Base-by-base conservation (phyloP, 2,888 invertebrate species). In the Lepetodrilus schrolli region DNA sequence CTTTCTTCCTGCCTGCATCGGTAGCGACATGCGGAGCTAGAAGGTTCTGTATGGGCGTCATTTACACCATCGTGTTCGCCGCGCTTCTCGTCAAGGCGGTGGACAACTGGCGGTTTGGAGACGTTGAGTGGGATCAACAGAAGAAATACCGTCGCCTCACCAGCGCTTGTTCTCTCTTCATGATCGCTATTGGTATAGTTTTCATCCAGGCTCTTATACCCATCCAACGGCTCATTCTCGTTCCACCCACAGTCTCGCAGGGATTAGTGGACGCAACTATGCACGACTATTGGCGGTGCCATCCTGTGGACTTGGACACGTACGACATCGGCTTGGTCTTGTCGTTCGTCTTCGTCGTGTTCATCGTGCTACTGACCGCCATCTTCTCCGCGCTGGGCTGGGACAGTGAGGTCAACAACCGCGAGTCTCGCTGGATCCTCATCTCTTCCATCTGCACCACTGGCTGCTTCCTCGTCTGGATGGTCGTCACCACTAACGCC, bases 61-160 rank as follows among this genome's bases (percentile, higher is more conserved):
- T 91, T 3, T 92, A 92, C 80, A 86, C 90, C 37, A 86, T 91
- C 34, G 88, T 91, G 1, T 90, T 91, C 76, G 88, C 91, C 4
- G 90, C 90, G 13, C 86, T 92, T 79, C 84, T 92, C 48, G 89
- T 92, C 0, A 91, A 91, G 76, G 89, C 90, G 1, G 77, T 91
- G 5, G 91, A 91, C 81, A 89, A 88, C 71, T 91, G 91, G 91
- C 80, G 91, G 4, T 84, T 88, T 48, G 80, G 80, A 37, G 81
- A 85, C 43, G 20, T 58, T 21, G 81, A 83, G 7, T 77, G 84
- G 73, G 78, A 80, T 66, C 72, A 77, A 13, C 78, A 82, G 34
- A 77, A 82, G 70, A 70, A 80, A 48, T 83, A 83, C 79, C 75
- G 78, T 68, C 80, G 87, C n/a, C 70, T 90, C 65, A 87, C 89